Evolutionary conservation across 2,797 vertebrate genomes (phyloP).

Genomic region (Hippopotamyrus pictus): DNA sequence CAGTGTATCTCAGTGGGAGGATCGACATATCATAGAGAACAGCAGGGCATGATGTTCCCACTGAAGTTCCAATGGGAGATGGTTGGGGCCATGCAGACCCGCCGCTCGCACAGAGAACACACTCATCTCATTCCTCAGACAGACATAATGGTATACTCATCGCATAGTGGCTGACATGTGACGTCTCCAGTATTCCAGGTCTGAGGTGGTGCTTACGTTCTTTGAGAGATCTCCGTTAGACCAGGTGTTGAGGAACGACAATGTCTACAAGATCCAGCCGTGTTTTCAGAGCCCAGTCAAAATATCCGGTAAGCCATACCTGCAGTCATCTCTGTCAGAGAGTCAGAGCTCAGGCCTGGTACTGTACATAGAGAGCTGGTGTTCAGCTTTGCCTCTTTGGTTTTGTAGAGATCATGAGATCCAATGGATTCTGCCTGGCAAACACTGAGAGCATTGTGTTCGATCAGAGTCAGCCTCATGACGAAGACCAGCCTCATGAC

Average conservation of each 20-base stretch:
- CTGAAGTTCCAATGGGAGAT: background rate
- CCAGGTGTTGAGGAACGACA: constrained; percentile 69
- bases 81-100: background rate
- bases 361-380: background rate
- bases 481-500: constrained; percentile 53
- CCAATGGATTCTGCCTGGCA: constrained; percentile 80
- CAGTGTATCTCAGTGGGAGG: background rate
- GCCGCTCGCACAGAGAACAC: background rate
- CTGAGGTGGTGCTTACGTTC: constrained; percentile 73
- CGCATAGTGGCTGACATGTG: background rate
- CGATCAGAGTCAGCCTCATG: constrained; percentile 65
- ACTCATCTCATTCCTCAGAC: background rate
- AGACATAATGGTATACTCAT: background rate
- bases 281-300: constrained; percentile 74
- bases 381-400: background rate
- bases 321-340: background rate
- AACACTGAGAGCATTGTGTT: constrained; percentile 80
- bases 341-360: background rate
- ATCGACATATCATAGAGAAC: background rate
- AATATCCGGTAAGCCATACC: constrained; percentile 66
- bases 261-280: constrained; percentile 68
- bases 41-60: background rate
- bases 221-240: constrained; percentile 75
- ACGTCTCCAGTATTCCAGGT: constrained; percentile 68
- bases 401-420: constrained; percentile 73